Evolutionary conservation across 2,113 vertebrate species (phyloP).

Genomic region (Myrmecobius fasciatus): DNA sequence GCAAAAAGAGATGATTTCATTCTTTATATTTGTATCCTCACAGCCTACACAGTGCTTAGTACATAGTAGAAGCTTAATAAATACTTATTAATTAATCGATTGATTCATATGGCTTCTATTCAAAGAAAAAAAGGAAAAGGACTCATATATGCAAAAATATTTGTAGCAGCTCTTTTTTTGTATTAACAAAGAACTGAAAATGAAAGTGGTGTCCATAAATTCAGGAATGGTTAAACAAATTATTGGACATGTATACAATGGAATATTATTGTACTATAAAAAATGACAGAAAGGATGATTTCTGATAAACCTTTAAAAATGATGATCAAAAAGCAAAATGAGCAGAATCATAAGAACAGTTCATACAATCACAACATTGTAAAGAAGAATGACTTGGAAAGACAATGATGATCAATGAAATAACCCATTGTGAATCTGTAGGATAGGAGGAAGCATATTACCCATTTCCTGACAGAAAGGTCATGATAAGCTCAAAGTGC

Average conservation of each 20-base stretch:
- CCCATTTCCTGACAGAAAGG: not conserved
- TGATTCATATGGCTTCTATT: not conserved
- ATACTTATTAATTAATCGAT: not conserved
- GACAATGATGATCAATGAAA: not conserved
- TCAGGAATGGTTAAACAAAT: not conserved
- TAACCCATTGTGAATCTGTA: not conserved
- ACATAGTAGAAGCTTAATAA: not conserved
- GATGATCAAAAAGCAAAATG: not conserved
- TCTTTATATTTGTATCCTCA: not conserved
- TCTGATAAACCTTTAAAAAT: not conserved
- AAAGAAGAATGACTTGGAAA: not conserved
- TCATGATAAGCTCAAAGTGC: not conserved
- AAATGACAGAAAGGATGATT: not conserved
- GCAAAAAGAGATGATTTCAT: not conserved
- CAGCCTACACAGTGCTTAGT: not conserved
- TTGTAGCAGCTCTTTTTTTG: not conserved
- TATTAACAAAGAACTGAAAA: not conserved
- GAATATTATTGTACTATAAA: not conserved
- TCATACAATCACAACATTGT: not conserved
- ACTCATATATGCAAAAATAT: not conserved
- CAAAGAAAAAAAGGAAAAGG: not conserved
- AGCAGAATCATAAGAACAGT: not conserved
- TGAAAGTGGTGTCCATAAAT: not conserved
- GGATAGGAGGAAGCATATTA: not conserved
- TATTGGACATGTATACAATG: not conserved